A percentile compares a stretch with the other conserved stretches of the same genome.
These are phyloP conservation scores for Antheraea yamamai DNA, from an alignment of 2,888 invertebrate genomes.

Conservation along the genomic window DNA sequence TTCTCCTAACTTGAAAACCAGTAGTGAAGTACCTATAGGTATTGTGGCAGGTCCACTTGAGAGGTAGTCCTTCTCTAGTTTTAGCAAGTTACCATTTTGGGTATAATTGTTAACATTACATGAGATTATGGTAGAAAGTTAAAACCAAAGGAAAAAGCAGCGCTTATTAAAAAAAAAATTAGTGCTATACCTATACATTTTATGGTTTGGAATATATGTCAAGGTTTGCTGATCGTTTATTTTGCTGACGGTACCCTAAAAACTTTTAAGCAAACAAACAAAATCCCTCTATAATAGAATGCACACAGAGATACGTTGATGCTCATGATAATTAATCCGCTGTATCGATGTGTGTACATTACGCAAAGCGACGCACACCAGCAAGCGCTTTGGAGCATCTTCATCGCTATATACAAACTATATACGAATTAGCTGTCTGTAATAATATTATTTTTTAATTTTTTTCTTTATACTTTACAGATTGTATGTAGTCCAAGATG, in stretches of 20 bases:
- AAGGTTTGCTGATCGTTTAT: not conserved
- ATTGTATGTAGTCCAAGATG: no score
- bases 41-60: no score
- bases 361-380: conserved; percentile 9
- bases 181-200: no score
- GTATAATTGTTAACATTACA: no score
- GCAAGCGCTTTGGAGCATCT: conserved; percentile 15
- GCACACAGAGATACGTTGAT: conserved; percentile 8
- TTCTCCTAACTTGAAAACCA: no score
- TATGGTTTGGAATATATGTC: not conserved
- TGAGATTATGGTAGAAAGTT: no score
- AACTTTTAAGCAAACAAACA: conserved; percentile 16
- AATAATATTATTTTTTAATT: not conserved
- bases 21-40: no score
- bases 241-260: conserved; percentile 12
- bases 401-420: conserved; percentile 18
- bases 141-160: no score
- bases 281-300: conserved; percentile 1
- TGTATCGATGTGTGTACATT: conserved; percentile 15
- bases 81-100: no score
- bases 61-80: no score
- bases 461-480: no score
- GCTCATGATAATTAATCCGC: conserved; percentile 20
- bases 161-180: no score
- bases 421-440: not conserved